A percentile compares a stretch with the other conserved stretches of the same genome.
These are phyloP conservation scores for Tetranychus truncatus DNA, from an alignment of 2,888 invertebrate species.

Conservation along the genomic window DNA sequence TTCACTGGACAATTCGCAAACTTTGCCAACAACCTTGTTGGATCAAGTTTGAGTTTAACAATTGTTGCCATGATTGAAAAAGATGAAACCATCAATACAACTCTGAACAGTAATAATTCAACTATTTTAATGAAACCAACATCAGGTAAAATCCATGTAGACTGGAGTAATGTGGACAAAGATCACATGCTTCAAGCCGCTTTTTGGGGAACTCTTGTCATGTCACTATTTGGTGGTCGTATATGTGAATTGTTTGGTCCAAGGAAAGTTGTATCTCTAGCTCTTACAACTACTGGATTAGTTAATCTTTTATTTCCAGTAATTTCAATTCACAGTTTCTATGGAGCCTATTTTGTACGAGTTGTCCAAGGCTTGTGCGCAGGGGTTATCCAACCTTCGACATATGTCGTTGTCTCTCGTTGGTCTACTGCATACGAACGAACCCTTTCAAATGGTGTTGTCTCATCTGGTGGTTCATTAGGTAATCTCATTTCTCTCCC, in stretches of 20 bases:
- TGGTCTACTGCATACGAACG: not conserved
- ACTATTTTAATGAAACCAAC: not conserved
- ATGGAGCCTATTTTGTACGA: not conserved
- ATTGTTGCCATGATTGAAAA: not conserved
- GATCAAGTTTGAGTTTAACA: not conserved
- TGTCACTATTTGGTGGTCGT: not conserved
- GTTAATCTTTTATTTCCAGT: not conserved
- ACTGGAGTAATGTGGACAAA: not conserved
- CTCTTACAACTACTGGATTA: not conserved
- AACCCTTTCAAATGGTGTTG: not conserved
- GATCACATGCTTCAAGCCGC: not conserved
- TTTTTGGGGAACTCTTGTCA: not conserved
- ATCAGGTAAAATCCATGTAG: not conserved
- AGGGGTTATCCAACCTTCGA: not conserved
- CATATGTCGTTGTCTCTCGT: not conserved
- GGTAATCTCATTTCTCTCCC: constrained; percentile 1
- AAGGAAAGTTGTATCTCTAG: not conserved
- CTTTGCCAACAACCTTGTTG: not conserved
- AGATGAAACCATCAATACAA: not conserved
- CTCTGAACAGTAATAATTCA: not conserved
- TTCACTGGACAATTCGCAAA: not conserved
- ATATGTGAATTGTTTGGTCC: not conserved
- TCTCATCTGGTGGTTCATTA: not conserved
- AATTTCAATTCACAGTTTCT: not conserved
- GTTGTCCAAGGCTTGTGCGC: not conserved